Evolutionary conservation across 2,888 invertebrate genomes (phyloP).

Genomic region (Crepidodera aurea): DNA sequence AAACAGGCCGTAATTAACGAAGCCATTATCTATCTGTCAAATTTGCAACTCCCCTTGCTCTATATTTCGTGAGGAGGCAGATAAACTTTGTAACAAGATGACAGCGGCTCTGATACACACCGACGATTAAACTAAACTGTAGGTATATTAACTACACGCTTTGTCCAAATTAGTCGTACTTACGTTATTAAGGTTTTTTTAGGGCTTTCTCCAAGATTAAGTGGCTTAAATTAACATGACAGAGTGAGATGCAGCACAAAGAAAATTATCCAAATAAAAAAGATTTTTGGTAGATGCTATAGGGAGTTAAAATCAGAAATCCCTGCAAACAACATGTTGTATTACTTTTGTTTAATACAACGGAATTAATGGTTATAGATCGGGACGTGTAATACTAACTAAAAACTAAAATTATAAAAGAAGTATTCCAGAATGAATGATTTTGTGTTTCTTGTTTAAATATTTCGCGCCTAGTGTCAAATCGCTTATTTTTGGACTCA

Average conservation of each 20-base stretch:
- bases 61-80: conserved; percentile 5
- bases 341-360: no score
- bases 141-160: background rate
- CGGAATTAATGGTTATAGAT: no score
- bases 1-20: conserved; percentile 31
- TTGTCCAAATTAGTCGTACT: background rate
- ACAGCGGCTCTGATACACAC: conserved; percentile 14
- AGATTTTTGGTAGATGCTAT: no score
- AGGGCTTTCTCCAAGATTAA: background rate
- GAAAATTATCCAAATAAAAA: background rate
- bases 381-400: no score
- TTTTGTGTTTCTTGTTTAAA: no score
- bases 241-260: background rate
- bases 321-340: no score
- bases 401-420: no score
- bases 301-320: no score
- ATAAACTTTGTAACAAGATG: conserved; percentile 17
- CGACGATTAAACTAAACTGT: conserved; percentile 3
- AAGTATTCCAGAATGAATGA: no score
- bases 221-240: background rate
- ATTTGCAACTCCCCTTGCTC: conserved; percentile 24
- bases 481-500: no score
- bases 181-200: background rate
- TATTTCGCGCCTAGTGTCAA: no score
- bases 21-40: conserved; percentile 35